phyloP scores from a whole-genome alignment of 2,113 vertebrate species.

The Shinisaurus crocodilurus region DNA sequence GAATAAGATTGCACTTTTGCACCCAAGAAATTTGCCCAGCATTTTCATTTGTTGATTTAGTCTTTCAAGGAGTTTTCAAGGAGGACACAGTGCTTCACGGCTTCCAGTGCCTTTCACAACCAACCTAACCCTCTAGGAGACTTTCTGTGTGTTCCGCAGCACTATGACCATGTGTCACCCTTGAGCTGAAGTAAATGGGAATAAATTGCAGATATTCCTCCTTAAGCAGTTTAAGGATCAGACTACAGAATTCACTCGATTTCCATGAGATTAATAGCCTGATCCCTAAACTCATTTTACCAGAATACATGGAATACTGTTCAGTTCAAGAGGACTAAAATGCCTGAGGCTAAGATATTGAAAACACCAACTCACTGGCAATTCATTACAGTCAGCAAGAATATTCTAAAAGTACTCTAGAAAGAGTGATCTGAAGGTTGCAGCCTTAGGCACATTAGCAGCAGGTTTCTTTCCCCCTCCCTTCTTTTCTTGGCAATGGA shows the following conservation, averaged over 20 bases:
- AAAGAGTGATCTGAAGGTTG: background rate
- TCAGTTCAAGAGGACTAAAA: background rate
- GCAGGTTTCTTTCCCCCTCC: background rate
- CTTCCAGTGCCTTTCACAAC: background rate
- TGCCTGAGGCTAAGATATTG: background rate
- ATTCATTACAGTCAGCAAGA: conserved; percentile 8
- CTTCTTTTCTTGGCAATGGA: background rate
- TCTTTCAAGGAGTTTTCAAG: background rate
- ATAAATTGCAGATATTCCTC: background rate
- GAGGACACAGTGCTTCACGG: background rate
- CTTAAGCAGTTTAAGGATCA: conserved; percentile 8
- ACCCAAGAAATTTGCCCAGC: background rate
- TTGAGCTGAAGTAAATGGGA: background rate
- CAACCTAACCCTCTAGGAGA: background rate
- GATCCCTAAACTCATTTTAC: background rate
- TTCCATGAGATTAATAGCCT: background rate
- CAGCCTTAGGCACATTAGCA: background rate
- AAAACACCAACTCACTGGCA: background rate
- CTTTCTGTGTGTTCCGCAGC: background rate
- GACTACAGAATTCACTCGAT: background rate
- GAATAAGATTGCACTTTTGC: background rate
- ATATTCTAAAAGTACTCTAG: background rate
- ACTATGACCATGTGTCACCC: background rate
- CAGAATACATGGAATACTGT: background rate
- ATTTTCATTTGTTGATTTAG: background rate